Evolutionary conservation across 2,888 invertebrate species (phyloP).

Genomic region (Psylliodes chrysocephalus): DNA sequence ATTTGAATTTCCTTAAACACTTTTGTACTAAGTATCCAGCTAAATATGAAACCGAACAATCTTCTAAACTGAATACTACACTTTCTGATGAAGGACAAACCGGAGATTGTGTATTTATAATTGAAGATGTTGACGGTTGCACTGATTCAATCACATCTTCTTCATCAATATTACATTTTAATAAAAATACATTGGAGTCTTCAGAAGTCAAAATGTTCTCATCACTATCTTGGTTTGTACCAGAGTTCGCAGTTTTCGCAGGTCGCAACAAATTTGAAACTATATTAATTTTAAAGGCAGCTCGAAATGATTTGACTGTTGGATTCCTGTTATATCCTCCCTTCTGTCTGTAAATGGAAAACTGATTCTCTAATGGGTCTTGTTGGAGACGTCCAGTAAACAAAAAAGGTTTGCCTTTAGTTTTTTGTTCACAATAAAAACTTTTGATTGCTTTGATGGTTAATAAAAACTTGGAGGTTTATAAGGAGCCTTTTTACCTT

Average conservation of each 20-base stretch:
- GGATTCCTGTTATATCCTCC: too few relatives aligned
- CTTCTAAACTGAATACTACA: background rate
- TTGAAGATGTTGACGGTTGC: background rate
- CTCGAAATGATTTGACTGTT: too few relatives aligned
- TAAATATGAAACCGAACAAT: background rate
- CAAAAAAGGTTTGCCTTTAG: too few relatives aligned
- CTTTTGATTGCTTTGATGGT: too few relatives aligned
- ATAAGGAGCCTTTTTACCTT: too few relatives aligned
- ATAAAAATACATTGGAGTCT: background rate
- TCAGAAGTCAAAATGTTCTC: background rate
- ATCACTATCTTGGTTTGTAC: background rate
- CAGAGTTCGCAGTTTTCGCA: background rate
- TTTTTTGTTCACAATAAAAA: too few relatives aligned
- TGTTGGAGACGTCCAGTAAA: background rate
- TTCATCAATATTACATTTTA: background rate
- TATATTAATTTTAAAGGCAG: too few relatives aligned
- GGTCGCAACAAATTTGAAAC: background rate
- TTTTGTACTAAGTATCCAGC: too few relatives aligned
- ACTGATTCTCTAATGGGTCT: background rate
- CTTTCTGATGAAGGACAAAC: background rate
- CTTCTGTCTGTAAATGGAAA: too few relatives aligned
- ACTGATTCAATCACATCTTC: background rate
- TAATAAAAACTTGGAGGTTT: too few relatives aligned
- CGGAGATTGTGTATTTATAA: background rate
- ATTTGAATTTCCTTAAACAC: too few relatives aligned